phyloP scores from a whole-genome alignment of 2,888 invertebrate genomes.

The Pheosia tremula region DNA sequence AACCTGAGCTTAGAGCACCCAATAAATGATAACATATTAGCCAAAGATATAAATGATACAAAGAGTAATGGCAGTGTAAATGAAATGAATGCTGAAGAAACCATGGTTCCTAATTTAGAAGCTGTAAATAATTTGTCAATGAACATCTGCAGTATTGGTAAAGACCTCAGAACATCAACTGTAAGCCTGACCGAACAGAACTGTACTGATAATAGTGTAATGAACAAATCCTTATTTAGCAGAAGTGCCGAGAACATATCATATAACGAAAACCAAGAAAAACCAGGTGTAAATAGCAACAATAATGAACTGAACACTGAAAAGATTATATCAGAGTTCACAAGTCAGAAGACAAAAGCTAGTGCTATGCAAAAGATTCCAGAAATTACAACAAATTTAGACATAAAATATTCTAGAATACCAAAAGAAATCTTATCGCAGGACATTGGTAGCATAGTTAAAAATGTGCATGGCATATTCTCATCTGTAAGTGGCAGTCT shows the following conservation, averaged over 20 bases:
- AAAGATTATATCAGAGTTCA: conserved; percentile 64
- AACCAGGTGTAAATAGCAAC: conserved; percentile 37
- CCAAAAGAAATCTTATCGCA: conserved; percentile 73
- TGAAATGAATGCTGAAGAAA: conserved; percentile 10
- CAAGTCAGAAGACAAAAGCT: conserved; percentile 63
- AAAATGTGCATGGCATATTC: conserved; percentile 80
- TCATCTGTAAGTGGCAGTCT: conserved; percentile 76
- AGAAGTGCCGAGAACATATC: conserved; percentile 66
- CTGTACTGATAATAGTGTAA: conserved; percentile 31
- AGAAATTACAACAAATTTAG: conserved; percentile 44
- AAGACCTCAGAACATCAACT: conserved; percentile 58
- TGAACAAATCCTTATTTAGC: conserved; percentile 56
- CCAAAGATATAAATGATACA: conserved; percentile 37
- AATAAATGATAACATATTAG: conserved; percentile 24
- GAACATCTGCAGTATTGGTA: conserved; percentile 30
- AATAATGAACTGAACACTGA: conserved; percentile 60
- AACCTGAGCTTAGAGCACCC: conserved; percentile 34
- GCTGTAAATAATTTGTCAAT: conserved; percentile 21
- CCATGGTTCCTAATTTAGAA: conserved; percentile 14
- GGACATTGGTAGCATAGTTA: conserved; percentile 75
- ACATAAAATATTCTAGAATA: conserved; percentile 57
- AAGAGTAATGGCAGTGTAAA: conserved; percentile 20
- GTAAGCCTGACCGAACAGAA: conserved; percentile 61
- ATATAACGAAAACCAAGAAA: conserved; percentile 32
- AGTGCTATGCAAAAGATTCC: conserved; percentile 65